Evolutionary conservation across 2,888 invertebrate species (phyloP).

Genomic region (Pollenia labialis): DNA sequence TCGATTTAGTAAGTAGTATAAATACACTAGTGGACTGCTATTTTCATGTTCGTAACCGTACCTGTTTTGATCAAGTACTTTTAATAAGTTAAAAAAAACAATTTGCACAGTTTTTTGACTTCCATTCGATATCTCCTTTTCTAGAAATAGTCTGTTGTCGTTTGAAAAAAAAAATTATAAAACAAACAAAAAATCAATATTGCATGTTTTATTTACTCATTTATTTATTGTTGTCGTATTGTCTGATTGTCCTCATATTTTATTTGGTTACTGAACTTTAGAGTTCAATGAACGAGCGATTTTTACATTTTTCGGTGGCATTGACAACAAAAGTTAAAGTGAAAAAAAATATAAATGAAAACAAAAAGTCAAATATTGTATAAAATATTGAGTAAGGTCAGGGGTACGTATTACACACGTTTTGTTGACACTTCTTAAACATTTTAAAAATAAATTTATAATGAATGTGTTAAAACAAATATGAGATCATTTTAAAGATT

Average conservation of each 20-base stretch:
- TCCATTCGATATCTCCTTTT: too few relatives aligned
- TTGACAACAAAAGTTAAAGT: slow-evolving; percentile 36
- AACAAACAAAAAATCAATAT: too few relatives aligned
- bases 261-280: slow-evolving; percentile 51
- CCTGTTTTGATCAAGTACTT: too few relatives aligned
- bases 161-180: too few relatives aligned
- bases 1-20: too few relatives aligned
- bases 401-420: neutral
- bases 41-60: too few relatives aligned
- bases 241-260: slow-evolving; percentile 31
- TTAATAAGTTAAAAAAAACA: too few relatives aligned
- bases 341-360: slow-evolving; percentile 1
- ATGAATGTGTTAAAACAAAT: neutral
- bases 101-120: too few relatives aligned
- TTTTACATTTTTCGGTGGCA: slow-evolving; percentile 43
- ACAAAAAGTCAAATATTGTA: neutral
- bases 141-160: too few relatives aligned
- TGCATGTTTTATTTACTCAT: too few relatives aligned
- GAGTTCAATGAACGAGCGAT: slow-evolving; percentile 53
- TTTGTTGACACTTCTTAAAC: slow-evolving; percentile 13
- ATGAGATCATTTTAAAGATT: slow-evolving; percentile 14
- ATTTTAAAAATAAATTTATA: neutral
- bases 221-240: neutral
- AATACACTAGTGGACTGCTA: too few relatives aligned
- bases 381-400: slow-evolving; percentile 50